Evolutionary conservation across 2,797 vertebrate species (phyloP).

Genomic region (Gymnopithys bicolor): DNA sequence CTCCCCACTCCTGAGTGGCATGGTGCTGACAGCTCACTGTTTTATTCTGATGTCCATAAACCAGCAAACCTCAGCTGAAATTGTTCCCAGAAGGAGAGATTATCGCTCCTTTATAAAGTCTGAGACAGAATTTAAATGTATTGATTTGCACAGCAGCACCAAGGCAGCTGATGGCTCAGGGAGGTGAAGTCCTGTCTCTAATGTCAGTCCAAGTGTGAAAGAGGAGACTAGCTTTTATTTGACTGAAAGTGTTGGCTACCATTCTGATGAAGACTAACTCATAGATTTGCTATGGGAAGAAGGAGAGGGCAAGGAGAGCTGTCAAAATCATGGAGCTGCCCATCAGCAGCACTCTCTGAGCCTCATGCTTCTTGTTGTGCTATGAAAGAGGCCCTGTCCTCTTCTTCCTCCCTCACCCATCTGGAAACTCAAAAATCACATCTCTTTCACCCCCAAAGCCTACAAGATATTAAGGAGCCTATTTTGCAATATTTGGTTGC

Average conservation of each 20-base stretch:
- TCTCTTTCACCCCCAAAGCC: not conserved
- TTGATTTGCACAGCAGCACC: not conserved
- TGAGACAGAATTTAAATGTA: not conserved
- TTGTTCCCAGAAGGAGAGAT: not conserved
- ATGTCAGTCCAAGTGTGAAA: not conserved
- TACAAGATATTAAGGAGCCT: not conserved
- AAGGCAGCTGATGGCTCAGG: not conserved
- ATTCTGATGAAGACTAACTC: not conserved
- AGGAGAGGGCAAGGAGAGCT: not conserved
- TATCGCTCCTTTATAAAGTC: not conserved
- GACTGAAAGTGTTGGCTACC: not conserved
- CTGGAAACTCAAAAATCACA: not conserved
- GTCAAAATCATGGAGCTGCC: not conserved
- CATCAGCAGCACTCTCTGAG: not conserved
- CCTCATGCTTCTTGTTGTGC: not conserved
- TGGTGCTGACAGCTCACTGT: not conserved
- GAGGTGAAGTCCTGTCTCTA: not conserved
- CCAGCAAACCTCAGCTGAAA: not conserved
- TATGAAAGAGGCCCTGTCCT: not conserved
- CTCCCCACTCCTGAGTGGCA: not conserved
- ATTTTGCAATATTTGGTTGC: not conserved
- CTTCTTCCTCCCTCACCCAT: not conserved
- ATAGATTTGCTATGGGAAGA: not conserved
- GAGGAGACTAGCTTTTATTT: not conserved
- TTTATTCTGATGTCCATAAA: not conserved